Base-by-base conservation (phyloP, 2,113 vertebrate genomes). In the Rhabdomys dilectus region DNA sequence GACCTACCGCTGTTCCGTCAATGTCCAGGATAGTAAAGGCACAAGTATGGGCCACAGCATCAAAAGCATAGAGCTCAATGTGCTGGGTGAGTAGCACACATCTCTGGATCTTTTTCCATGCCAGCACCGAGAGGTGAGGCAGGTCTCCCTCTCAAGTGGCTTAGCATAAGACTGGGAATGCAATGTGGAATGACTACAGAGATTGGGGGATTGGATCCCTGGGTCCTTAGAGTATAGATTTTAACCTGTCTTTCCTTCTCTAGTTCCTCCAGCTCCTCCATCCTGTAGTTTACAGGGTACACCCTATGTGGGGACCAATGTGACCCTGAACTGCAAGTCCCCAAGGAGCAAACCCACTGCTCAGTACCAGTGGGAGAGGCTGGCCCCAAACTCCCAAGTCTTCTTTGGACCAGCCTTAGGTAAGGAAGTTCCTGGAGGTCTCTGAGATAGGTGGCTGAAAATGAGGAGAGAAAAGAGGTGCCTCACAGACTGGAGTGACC, bases 321-420 rank as follows among this genome's bases (percentile, higher is more conserved):
- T 99, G 68, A 99, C 99, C 22, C 66, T 99, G 98, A 99, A 97
- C 98, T 99, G 99, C 93, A 95, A 97, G 89, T 99, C 99, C n/a
- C 92, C 92, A 26, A 97, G 98, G 48, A 99, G 99, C 76, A 99
- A 99, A 77, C 99, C 99, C 0, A 26, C 73, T 0, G 99, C 99
- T 56, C 70, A 51, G 1, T 99, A 99, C 98, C 98, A 98, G 86
- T 99, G 99, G 99, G 98, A 99, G 89, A 93, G 95, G 0, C 97
- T 97, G 0, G 95, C 98, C 0, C 99, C 99, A 34, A 66, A 91
- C 21, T 60, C 94, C 0, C 98, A 99, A 95, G 96, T 99, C 95
- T 99, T 99, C 98, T 99, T 99, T 96, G 98, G 99, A 3, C 99
- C 99, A 0, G 97, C 39, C 68, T 91, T 70, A 97, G 97, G 97